Evolutionary conservation across 2,888 invertebrate species (phyloP).

Genomic region (Parelbella ahira): DNA sequence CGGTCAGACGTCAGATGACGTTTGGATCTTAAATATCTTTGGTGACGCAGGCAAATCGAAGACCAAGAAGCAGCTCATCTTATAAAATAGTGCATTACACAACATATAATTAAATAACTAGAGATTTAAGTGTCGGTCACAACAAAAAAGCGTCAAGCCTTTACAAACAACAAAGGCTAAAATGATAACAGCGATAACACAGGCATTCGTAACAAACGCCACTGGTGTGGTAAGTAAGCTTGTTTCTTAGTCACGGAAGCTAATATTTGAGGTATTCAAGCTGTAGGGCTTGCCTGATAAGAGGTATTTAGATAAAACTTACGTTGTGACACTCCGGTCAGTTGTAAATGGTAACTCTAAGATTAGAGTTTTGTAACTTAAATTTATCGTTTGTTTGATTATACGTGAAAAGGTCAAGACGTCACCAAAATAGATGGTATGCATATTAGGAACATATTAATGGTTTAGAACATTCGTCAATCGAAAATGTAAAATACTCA

Average conservation of each 20-base stretch:
- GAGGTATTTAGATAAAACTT: slow-evolving; percentile 34
- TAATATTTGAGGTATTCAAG: slow-evolving; percentile 68
- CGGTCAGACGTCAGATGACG: too few relatives aligned
- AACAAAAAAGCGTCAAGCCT: slow-evolving; percentile 11
- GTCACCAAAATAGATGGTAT: too few relatives aligned
- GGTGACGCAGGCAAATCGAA: too few relatives aligned
- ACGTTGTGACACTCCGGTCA: slow-evolving; percentile 29
- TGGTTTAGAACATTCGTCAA: too few relatives aligned
- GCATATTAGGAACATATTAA: too few relatives aligned
- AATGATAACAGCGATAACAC: slow-evolving; percentile 29
- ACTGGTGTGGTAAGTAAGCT: not conserved
- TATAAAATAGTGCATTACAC: slow-evolving; percentile 2
- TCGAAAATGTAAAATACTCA: too few relatives aligned
- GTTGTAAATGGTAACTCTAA: too few relatives aligned
- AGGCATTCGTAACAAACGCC: slow-evolving; percentile 31
- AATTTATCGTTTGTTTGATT: too few relatives aligned
- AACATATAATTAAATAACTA: too few relatives aligned
- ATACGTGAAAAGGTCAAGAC: too few relatives aligned
- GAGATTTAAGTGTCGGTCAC: slow-evolving; percentile 8
- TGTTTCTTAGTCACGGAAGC: slow-evolving; percentile 44
- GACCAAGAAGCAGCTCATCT: too few relatives aligned
- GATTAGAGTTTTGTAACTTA: slow-evolving; percentile 1
- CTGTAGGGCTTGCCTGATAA: slow-evolving; percentile 34
- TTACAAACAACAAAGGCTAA: slow-evolving; percentile 9
- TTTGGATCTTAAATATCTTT: too few relatives aligned